Base-by-base conservation (phyloP, 2,113 vertebrate species). In the Myotis lucifugus region DNA sequence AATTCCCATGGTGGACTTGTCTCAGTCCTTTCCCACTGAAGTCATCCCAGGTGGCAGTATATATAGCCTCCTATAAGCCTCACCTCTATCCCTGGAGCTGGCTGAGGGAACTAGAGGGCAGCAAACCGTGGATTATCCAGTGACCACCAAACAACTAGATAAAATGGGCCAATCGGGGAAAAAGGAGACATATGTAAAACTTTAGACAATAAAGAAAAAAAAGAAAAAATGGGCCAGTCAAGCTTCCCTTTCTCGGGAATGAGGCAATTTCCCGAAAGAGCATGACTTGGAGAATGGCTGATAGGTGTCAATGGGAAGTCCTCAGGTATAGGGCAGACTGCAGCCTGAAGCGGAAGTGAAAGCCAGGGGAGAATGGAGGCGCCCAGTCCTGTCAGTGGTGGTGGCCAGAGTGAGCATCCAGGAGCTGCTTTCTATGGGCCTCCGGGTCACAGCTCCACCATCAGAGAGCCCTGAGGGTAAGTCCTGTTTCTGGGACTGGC, bases 301-400 rank as follows among this genome's bases (percentile, higher is more conserved):
- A 46, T 0, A 8, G 40, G 8, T 5, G 4, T 8, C 5, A 4
- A 18, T 12, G 19, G 3, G 18, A 5, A 54, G 61, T 70, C 64
- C 74, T 64, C 12, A 19, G 40, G 48, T 72, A 79, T 15, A 59
- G 12, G n/a, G 50, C 27, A 50, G 72, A 66, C 0, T 11, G 21
- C 2, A 54, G 61, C 12, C 9, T 2, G 17, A 0, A 64, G 42
- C 37, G 73, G 52, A 46, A 52, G 56, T 76, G 5, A 78, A 82
- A 32, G 70, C 46, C 54, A 70, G 6, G 1, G 48, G 29, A 21
- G 12, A 25, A 21, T 1, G 17, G 73, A 34, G 27, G 21, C 0
- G 25, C 27, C 32, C 21, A n/a, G 29, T 34, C 42, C 61, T 0
- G 0, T n/a, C 7, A 42, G 2, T 1, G 1, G 32, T 7, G 29